Evolutionary conservation across 1,140 invertebrate species (phyloP).

Genomic region (Geopemphigus sp.): DNA sequence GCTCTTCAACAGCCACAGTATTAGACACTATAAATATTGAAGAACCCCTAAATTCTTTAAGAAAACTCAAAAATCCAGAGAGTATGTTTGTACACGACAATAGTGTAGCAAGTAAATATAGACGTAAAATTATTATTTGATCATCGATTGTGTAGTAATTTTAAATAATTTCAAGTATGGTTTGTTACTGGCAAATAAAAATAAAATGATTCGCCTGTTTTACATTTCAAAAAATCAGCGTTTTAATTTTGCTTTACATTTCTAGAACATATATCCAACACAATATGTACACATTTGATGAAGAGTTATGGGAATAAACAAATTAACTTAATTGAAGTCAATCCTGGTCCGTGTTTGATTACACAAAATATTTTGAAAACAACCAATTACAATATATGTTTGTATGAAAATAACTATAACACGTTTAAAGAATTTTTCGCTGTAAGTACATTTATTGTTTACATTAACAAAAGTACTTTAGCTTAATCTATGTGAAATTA

Average conservation of each 20-base stretch:
- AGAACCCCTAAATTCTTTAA: neutral
- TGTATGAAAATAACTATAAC: constrained; percentile 34
- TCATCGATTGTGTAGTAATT: neutral
- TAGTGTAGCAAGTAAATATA: constrained; percentile 27
- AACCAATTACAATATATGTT: constrained; percentile 21
- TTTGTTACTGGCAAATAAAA: neutral
- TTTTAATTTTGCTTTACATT: neutral
- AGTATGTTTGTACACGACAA: constrained; percentile 25
- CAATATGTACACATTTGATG: constrained; percentile 11
- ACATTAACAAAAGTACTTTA: neutral
- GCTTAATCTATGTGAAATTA: neutral
- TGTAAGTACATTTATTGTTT: constrained; percentile 4
- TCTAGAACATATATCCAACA: constrained; percentile 21
- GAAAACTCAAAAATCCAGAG: constrained; percentile 21
- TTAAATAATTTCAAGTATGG: neutral
- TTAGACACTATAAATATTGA: neutral
- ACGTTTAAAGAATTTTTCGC: constrained; percentile 1
- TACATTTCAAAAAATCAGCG: neutral
- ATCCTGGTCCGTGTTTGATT: constrained; percentile 34
- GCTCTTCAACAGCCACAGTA: neutral
- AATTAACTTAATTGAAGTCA: constrained; percentile 36
- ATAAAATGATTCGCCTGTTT: neutral
- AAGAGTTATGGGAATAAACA: neutral
- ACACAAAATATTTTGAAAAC: constrained; percentile 8
- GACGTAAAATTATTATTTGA: neutral